phyloP scores from a whole-genome alignment of 2,113 vertebrate species.

The Engraulis encrasicolus region DNA sequence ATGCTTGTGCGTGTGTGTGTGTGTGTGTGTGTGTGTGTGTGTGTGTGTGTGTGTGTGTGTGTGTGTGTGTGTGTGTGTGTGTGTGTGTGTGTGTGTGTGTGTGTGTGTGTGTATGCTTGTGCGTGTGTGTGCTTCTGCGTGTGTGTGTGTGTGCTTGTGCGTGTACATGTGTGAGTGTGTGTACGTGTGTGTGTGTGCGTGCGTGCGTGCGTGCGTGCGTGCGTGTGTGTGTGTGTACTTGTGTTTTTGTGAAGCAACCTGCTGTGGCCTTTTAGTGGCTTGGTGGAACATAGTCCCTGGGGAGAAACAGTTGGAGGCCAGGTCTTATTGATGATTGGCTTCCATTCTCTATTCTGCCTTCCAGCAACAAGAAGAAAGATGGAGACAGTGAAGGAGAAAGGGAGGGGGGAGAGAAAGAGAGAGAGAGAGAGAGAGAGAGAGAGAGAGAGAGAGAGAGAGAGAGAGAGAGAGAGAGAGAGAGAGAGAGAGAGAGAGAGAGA shows the following conservation, averaged over 20 bases:
- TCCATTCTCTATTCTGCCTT: slow-evolving; percentile 22
- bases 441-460: neutral
- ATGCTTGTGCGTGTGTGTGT: too few species aligned
- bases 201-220: neutral
- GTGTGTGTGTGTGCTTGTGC: neutral
- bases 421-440: neutral
- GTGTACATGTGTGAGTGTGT: neutral
- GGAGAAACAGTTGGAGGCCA: slow-evolving; percentile 24
- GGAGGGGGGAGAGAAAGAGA: too few species aligned
- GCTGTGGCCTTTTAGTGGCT: slow-evolving; percentile 51
- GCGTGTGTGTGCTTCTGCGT: too few species aligned
- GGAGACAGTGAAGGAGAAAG: neutral
- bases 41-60: neutral
- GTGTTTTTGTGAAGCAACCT: slow-evolving; percentile 21
- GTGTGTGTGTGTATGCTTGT: neutral
- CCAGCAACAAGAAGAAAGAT: slow-evolving; percentile 19
- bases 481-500: neutral
- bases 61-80: slow-evolving; percentile 1
- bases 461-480: neutral
- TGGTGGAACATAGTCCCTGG: slow-evolving; percentile 38
- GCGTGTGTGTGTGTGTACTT: neutral
- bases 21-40: neutral
- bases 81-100: neutral
- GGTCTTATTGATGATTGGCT: slow-evolving; percentile 31
- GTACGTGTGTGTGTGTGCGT: neutral